Conservation (phyloP, 1,140 invertebrate species). For the Protaetia brevitarsis region DNA sequence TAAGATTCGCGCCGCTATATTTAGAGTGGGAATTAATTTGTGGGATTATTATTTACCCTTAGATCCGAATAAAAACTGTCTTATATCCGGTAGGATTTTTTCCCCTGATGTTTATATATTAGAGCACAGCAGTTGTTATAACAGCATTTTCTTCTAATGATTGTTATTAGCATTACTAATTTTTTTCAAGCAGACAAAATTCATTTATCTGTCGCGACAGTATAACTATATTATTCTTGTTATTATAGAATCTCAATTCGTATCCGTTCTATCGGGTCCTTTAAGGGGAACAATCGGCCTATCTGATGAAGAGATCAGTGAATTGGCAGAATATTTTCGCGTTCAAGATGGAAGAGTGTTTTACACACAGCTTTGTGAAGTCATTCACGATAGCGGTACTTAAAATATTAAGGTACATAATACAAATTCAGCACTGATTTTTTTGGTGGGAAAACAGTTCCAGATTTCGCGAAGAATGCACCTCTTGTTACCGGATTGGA, state of each 20-base stretch:
- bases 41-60: conserved; percentile 64
- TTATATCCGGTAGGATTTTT: conserved; percentile 60
- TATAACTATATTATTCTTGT: not conserved
- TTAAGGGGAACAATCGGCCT: conserved; percentile 61
- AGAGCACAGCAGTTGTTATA: too few relatives aligned
- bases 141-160: too few relatives aligned
- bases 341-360: conserved; percentile 67
- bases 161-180: too few relatives aligned
- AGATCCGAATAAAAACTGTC: conserved; percentile 61
- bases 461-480: conserved; percentile 50
- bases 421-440: conserved; percentile 15
- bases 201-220: not conserved
- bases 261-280: conserved; percentile 61
- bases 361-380: conserved; percentile 67
- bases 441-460: conserved; percentile 40
- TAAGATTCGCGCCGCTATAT: conserved; percentile 67
- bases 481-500: conserved; percentile 56
- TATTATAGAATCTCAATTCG: conserved; percentile 63
- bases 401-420: conserved; percentile 30
- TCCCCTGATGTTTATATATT: not conserved
- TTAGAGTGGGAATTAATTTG: conserved; percentile 64
- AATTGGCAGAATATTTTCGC: conserved; percentile 70
- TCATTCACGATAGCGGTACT: conserved; percentile 60
- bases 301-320: conserved; percentile 63
- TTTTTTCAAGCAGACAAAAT: too few relatives aligned